Evolutionary conservation across 2,888 invertebrate genomes (phyloP).

Genomic region (Dugesia japonica): DNA sequence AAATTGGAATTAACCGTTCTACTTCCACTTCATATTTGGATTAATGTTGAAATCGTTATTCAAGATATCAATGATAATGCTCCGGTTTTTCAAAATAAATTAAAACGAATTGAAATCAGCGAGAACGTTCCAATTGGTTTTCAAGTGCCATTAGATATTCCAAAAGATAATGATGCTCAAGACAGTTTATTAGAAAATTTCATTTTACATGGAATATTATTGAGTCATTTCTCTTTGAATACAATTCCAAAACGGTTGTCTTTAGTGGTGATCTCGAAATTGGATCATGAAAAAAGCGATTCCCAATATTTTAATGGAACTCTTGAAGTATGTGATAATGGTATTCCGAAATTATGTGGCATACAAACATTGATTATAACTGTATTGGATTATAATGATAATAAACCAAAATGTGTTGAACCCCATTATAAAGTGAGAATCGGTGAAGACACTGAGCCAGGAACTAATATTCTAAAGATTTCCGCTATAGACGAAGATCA

Average conservation of each 20-base stretch:
- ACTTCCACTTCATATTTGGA: conserved; percentile 12
- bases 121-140: conserved; percentile 26
- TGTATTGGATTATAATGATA: conserved; percentile 30
- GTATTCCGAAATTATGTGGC: conserved; percentile 26
- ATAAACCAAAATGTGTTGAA: conserved; percentile 27
- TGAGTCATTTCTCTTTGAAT: conserved; percentile 4
- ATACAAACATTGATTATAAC: conserved; percentile 25
- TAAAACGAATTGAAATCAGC: conserved; percentile 24
- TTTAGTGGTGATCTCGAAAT: conserved; percentile 12
- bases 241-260: not conserved
- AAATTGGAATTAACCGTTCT: conserved; percentile 28
- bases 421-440: conserved; percentile 11
- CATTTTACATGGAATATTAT: conserved; percentile 21
- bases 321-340: conserved; percentile 30
- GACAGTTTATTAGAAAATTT: conserved; percentile 21
- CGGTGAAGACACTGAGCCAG: conserved; percentile 16
- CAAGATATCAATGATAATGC: conserved; percentile 31
- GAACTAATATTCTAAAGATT: not conserved
- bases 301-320: conserved; percentile 24
- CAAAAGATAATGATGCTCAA: conserved; percentile 28
- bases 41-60: conserved; percentile 29
- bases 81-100: conserved; percentile 23
- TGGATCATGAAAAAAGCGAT: conserved; percentile 26
- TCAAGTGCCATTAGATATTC: conserved; percentile 21
- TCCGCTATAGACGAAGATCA: conserved; percentile 23